A percentile compares a stretch with the other conserved stretches of the same genome.
Conservation (phyloP, 2,113 vertebrate species). For the Corythaeola cristata region DNA sequence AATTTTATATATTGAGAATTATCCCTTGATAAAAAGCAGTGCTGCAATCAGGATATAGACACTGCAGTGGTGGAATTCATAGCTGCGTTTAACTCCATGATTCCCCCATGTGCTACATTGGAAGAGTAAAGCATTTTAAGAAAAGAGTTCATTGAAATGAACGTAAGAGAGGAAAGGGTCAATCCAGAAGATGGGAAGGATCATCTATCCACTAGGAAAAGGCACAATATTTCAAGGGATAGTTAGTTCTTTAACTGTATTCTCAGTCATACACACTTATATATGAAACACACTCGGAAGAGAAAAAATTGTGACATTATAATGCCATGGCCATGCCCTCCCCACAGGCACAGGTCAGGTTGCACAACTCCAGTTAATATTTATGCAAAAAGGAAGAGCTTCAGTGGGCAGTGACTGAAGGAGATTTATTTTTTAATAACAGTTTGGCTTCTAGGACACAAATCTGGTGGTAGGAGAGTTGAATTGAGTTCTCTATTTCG, state of each 20-base stretch:
- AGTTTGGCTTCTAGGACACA: neutral
- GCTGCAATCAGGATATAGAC: neutral
- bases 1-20: neutral
- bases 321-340: neutral
- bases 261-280: neutral
- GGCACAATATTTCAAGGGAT: neutral
- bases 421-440: neutral
- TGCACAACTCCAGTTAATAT: neutral
- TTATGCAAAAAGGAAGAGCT: neutral
- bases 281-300: neutral
- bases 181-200: neutral
- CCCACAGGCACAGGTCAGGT: too few relatives aligned
- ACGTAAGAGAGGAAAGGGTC: neutral
- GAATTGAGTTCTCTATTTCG: neutral
- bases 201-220: neutral
- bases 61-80: neutral
- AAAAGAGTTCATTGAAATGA: neutral
- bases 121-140: neutral
- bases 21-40: neutral
- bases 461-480: neutral
- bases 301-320: neutral
- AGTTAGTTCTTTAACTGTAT: neutral
- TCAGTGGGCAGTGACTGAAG: neutral
- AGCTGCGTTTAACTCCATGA: neutral
- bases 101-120: too few relatives aligned